These are phyloP conservation scores for Steinernema scapterisci DNA, from an alignment of 2,888 invertebrate genomes.

Conservation along the genomic window DNA sequence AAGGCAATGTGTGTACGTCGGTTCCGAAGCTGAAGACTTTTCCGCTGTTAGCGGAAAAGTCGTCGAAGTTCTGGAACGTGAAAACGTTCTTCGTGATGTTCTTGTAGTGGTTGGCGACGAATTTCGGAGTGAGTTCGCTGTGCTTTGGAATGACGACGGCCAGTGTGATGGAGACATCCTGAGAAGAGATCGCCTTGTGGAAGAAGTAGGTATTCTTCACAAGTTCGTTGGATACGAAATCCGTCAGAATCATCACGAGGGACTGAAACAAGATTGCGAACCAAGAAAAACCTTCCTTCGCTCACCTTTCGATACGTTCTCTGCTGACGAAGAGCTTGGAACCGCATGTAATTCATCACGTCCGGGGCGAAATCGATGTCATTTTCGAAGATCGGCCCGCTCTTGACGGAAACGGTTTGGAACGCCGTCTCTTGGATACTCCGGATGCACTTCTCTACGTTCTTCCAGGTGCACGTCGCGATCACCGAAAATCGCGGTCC, in stretches of 20 bases:
- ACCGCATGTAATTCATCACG: constrained; percentile 28
- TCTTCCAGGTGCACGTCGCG: constrained; percentile 17
- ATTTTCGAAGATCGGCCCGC: background rate
- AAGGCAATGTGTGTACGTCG: background rate
- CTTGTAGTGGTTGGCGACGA: background rate
- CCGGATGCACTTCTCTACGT: constrained; percentile 4
- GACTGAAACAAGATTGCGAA: background rate
- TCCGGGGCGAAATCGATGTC: constrained; percentile 21
- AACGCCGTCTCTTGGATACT: constrained; percentile 13
- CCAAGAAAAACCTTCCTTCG: no score
- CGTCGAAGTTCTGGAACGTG: background rate
- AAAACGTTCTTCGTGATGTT: background rate
- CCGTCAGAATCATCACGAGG: constrained; percentile 1
- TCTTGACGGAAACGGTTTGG: constrained; percentile 1
- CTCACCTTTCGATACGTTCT: background rate
- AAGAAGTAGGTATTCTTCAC: background rate
- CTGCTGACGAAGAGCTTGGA: background rate
- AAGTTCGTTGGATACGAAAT: constrained; percentile 5
- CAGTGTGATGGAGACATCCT: background rate
- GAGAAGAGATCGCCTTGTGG: constrained; percentile 1
- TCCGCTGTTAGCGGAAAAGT: background rate
- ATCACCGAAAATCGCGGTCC: constrained; percentile 9
- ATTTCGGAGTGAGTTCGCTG: background rate
- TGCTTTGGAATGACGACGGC: background rate
- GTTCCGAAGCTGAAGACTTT: background rate